Evolutionary conservation across 2,113 vertebrate species (phyloP), one percentile per base, ranked within the genome.

Genomic region (Phoenicopterus ruber): DNA sequence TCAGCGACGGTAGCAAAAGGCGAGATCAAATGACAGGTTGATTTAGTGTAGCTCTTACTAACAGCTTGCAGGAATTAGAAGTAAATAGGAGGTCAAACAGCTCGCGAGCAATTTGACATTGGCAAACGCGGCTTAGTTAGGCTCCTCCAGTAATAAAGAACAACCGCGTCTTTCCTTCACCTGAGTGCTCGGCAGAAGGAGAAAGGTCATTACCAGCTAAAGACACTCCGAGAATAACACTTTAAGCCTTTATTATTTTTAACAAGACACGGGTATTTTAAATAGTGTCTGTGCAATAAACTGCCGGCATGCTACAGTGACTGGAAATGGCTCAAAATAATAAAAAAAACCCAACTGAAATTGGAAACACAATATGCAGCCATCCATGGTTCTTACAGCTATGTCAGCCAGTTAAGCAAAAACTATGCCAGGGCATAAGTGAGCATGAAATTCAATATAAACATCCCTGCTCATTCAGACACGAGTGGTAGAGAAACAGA

Each of bases 51-150:
- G 88, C 94, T 98, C 97, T 97, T 95, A 77, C 93, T 92, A 96
- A 94, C 94, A 94, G 96, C 94, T 96, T 95, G 96, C 88, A 97
- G 95, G 97, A 97, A 98, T 98, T 91, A 98, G 95, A 97, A 96
- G 94, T 97, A 97, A 97, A 97, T 95, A 97, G 49, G 84, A 96
- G 97, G 98, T 98, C 97, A 98, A 97, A 95, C 42, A 78, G 93
- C 94, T 96, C 77, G 8, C 49, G 18, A 91, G 93, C 95, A 96
- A 97, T 97, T 97, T 97, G 96, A 97, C 96, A 96, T 94, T 92
- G 96, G 96, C 94, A 97, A 97, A 96, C 80, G 59, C 42, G 40
- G 91, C 96, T 98, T 97, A 81, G 88, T 97, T 97, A 94, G 93
- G 94, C 87, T 93, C 78, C 94, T 97, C 94, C 94, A 92, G 93